A percentile compares a stretch with the other conserved stretches of the same genome.
These are phyloP conservation scores for Phyllostomus discolor DNA, from an alignment of 2,113 vertebrate species.

Conservation along the genomic window DNA sequence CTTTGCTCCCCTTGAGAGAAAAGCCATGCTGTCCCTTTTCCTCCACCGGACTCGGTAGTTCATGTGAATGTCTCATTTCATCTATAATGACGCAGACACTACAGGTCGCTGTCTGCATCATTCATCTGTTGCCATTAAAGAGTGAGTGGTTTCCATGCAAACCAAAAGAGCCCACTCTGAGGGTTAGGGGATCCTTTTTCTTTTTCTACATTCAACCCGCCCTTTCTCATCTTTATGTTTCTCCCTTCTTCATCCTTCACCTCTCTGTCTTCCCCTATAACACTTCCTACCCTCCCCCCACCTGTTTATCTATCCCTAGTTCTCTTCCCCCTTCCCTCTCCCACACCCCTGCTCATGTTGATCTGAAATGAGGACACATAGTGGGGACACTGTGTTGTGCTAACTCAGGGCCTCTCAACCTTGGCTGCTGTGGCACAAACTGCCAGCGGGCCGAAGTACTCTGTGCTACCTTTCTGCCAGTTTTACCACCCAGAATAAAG, in stretches of 20 bases:
- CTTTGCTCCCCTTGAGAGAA: no score
- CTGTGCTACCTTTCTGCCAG: not conserved
- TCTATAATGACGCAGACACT: no score
- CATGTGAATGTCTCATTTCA: no score
- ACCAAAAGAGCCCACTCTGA: not conserved
- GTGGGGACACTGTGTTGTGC: not conserved
- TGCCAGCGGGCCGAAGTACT: no score
- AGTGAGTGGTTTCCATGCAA: not conserved
- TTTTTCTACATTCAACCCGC: not conserved
- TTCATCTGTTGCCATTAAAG: not conserved
- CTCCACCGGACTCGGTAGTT: no score
- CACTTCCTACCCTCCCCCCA: no score
- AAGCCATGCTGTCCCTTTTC: no score
- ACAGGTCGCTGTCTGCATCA: no score
- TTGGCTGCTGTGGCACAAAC: not conserved
- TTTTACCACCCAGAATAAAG: not conserved
- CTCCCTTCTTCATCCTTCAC: not conserved
- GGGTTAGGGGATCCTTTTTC: not conserved
- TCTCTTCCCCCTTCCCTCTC: not conserved
- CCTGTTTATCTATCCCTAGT: not conserved
- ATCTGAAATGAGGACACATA: not conserved
- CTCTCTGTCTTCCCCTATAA: not conserved
- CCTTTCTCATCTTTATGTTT: not conserved
- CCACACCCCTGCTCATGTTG: not conserved
- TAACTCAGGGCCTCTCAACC: not conserved